These are phyloP conservation scores for Psococerastis gibbosa DNA, from an alignment of 2,888 invertebrate species.

Conservation along the genomic window DNA sequence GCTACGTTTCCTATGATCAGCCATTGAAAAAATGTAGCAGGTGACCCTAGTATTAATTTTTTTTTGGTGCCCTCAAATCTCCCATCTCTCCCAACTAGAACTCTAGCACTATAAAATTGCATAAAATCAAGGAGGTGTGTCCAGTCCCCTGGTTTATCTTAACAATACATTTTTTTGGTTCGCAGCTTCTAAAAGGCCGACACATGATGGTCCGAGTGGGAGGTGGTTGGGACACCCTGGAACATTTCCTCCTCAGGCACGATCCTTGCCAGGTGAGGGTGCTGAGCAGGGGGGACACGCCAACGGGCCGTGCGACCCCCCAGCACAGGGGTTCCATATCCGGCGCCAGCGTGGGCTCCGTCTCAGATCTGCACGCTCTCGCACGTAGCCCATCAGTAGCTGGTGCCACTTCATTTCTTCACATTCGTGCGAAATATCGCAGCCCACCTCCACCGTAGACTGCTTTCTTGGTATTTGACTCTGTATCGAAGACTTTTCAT, in stretches of 20 bases:
- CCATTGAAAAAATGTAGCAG: too few relatives aligned
- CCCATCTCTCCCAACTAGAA: too few relatives aligned
- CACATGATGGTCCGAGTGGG: conserved; percentile 93
- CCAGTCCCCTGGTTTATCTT: too few relatives aligned
- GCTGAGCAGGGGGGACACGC: conserved; percentile 17
- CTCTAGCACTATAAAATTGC: too few relatives aligned
- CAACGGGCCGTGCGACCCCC: too few relatives aligned
- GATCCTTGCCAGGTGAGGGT: conserved; percentile 51
- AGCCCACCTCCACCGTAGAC: conserved; percentile 46
- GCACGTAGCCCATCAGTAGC: conserved; percentile 30
- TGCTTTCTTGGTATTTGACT: too few relatives aligned
- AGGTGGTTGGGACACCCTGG: conserved; percentile 85
- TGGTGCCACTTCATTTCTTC: conserved; percentile 39
- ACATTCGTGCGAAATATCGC: conserved; percentile 53
- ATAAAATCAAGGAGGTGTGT: too few relatives aligned
- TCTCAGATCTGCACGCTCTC: conserved; percentile 21
- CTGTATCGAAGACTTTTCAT: too few relatives aligned
- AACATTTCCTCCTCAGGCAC: conserved; percentile 76
- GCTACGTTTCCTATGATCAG: too few relatives aligned
- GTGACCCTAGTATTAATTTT: too few relatives aligned
- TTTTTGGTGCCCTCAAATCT: too few relatives aligned
- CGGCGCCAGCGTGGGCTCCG: conserved; percentile 23
- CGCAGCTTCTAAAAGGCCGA: conserved; percentile 67
- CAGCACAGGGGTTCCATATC: conserved; percentile 25
- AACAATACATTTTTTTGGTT: too few relatives aligned